Evolutionary conservation across 2,888 invertebrate species (phyloP).

Genomic region (Ennomos quercinarius): DNA sequence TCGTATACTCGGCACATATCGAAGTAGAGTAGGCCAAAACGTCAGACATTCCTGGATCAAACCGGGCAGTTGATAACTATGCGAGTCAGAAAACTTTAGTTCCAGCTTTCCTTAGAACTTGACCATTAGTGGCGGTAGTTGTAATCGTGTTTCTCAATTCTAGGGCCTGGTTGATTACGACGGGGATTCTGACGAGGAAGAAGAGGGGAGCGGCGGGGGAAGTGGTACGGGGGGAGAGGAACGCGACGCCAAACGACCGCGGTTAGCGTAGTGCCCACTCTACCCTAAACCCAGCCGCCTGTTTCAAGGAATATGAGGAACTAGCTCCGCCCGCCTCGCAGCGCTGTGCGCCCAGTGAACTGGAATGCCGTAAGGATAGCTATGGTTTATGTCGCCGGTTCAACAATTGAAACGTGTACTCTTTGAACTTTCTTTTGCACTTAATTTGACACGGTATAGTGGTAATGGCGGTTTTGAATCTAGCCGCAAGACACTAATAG

Average conservation of each 20-base stretch:
- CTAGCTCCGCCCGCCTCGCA: constrained; percentile 55
- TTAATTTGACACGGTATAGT: too few species aligned
- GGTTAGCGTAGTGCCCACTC: constrained; percentile 88
- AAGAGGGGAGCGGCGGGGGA: constrained; percentile 82
- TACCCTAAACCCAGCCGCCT: constrained; percentile 2
- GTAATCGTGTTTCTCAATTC: constrained; percentile 32
- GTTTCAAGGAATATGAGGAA: constrained; percentile 74
- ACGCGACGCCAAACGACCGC: constrained; percentile 90
- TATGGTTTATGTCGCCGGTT: constrained; percentile 19
- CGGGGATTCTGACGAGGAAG: constrained; percentile 98
- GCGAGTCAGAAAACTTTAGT: too few species aligned
- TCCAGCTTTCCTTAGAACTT: too few species aligned
- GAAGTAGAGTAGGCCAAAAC: too few species aligned
- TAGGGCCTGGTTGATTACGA: constrained; percentile 98
- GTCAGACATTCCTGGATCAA: too few species aligned
- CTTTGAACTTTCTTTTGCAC: constrained; percentile 24
- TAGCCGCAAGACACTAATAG: too few species aligned
- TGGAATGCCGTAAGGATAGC: constrained; percentile 39
- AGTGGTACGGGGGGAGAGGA: constrained; percentile 69
- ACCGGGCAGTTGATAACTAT: too few species aligned
- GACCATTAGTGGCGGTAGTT: background rate
- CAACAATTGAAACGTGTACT: constrained; percentile 3
- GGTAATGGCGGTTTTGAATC: too few species aligned
- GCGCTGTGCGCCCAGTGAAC: constrained; percentile 64
- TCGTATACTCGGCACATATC: too few species aligned